Percentiles rank a stretch among this genome's conserved stretches.
Conservation (phyloP, 2,797 vertebrate genomes). For the Cirrhinus mrigala region DNA sequence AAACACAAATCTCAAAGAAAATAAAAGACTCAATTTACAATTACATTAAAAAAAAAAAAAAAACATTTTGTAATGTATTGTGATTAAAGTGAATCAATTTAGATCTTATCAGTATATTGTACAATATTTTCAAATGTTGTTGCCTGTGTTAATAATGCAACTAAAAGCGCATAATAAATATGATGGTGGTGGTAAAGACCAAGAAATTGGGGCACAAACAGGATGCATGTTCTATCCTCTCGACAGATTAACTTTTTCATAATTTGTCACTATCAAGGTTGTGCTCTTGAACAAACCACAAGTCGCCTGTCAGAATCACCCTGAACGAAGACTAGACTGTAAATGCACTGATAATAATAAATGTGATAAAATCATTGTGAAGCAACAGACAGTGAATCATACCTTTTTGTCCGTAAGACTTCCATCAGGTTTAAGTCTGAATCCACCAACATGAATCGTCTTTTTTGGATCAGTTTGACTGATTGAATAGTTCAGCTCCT, state of each 20-base stretch:
- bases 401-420: slow-evolving; percentile 90
- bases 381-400: slow-evolving; percentile 46
- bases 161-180: not conserved
- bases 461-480: slow-evolving; percentile 88
- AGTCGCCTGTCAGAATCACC: too few species aligned
- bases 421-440: slow-evolving; percentile 87
- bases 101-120: not conserved
- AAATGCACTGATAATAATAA: not conserved
- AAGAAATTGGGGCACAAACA: not conserved
- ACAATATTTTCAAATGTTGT: not conserved
- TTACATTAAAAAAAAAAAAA: not conserved
- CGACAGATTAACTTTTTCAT: not conserved
- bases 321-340: not conserved
- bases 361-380: not conserved
- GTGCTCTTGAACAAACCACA: not conserved
- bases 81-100: not conserved
- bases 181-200: not conserved
- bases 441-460: slow-evolving; percentile 87
- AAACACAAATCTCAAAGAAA: not conserved
- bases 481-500: slow-evolving; percentile 84
- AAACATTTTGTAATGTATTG: not conserved
- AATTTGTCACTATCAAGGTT: not conserved
- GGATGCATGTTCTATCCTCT: not conserved
- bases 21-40: not conserved
- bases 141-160: not conserved